These are phyloP conservation scores for Tenthredo livida DNA, from an alignment of 2,888 invertebrate species.

Conservation along the genomic window DNA sequence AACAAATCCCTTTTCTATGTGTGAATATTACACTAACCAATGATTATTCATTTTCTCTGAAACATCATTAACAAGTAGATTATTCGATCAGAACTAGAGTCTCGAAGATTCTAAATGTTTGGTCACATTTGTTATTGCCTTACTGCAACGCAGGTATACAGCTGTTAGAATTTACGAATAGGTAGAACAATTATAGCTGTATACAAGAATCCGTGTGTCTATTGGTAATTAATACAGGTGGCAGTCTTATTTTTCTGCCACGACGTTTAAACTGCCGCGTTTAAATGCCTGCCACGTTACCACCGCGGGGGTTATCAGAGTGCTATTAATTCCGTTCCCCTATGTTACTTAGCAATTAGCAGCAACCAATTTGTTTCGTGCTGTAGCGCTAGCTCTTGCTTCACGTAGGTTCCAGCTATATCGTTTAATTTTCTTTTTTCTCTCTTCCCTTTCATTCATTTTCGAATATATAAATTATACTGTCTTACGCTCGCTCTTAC, in stretches of 20 bases:
- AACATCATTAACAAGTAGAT: background rate
- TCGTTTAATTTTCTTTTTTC: background rate
- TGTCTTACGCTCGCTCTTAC: slow-evolving; percentile 9
- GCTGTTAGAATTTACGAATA: background rate
- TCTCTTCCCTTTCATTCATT: background rate
- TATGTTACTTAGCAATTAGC: slow-evolving; percentile 47
- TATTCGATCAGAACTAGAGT: background rate
- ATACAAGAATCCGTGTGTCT: background rate
- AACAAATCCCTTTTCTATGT: background rate
- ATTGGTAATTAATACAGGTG: slow-evolving; percentile 16
- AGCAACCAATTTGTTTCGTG: slow-evolving; percentile 44
- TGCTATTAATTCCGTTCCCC: slow-evolving; percentile 46
- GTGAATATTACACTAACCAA: background rate
- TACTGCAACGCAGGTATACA: background rate
- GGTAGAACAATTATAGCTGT: background rate
- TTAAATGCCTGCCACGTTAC: slow-evolving; percentile 32
- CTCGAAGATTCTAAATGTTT: background rate
- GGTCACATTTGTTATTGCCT: background rate
- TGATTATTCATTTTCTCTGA: background rate
- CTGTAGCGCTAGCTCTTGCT: background rate
- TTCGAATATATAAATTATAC: slow-evolving; percentile 40
- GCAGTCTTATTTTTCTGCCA: slow-evolving; percentile 35
- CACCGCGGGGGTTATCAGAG: slow-evolving; percentile 37
- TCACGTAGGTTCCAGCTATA: background rate
- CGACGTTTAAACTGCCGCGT: slow-evolving; percentile 34